Conservation (phyloP, 2,113 vertebrate genomes). For the Chrysochloris asiatica region DNA sequence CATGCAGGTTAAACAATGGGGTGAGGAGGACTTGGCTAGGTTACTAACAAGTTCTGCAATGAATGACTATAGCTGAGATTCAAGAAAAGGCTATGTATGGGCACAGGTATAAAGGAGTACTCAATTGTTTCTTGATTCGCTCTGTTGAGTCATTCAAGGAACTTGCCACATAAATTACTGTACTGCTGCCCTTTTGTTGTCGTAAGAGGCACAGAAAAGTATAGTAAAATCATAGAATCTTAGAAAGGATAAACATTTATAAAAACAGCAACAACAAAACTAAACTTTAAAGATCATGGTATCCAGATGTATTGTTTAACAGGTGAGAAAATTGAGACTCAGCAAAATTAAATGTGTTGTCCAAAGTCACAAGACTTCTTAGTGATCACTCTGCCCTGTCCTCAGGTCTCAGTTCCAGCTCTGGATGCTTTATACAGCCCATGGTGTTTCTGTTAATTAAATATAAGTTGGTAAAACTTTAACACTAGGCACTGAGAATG, state of each 20-base stretch:
- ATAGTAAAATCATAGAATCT: not conserved
- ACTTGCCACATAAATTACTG: not conserved
- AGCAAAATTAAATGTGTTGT: not conserved
- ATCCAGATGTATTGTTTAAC: not conserved
- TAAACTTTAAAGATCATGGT: not conserved
- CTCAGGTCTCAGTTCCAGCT: rapidly evolving
- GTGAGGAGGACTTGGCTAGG: constrained; percentile 22
- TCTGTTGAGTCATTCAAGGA: not conserved
- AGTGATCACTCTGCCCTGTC: no score
- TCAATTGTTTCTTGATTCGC: not conserved
- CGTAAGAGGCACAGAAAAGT: not conserved
- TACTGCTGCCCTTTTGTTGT: not conserved
- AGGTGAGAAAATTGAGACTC: not conserved
- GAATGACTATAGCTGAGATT: not conserved
- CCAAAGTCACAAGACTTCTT: not conserved
- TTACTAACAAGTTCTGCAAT: not conserved
- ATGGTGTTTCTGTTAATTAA: not conserved
- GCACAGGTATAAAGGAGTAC: not conserved
- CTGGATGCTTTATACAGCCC: not conserved
- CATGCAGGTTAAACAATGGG: not conserved
- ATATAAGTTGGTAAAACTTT: not conserved
- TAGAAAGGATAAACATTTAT: not conserved
- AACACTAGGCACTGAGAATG: not conserved
- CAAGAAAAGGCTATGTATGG: not conserved
- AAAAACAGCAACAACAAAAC: not conserved